Evolutionary conservation across 1,140 invertebrate species (phyloP), one percentile per base, ranked within the genome.

Genomic region (Potamilus streckersoni): DNA sequence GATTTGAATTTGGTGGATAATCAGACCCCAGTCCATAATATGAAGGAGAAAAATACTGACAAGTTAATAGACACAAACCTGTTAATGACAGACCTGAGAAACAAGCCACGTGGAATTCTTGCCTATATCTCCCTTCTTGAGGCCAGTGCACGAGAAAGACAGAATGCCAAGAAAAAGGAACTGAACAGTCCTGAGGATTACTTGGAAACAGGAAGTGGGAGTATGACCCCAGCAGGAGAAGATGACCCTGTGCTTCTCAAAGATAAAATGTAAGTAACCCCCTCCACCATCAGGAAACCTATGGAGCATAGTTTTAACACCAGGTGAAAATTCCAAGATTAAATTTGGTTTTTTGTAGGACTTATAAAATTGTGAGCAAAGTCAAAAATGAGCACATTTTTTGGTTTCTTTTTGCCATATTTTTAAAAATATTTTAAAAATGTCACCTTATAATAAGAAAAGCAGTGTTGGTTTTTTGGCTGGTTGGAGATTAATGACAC

Each of bases 111-210:
- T 38, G 75, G 75, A 27, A 77, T 77, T 72, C 69, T 77, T 23
- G 75, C 75, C 6, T 77, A 77, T 72, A 77, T 77, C 8, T 72
- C 75, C 8, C 27, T 77, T 20, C 65, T 77, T 57, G 75, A 77
- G 64, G 70, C 72, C 56, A 77, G 75, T 68, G 75, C 75, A 55
- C 56, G 69, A 13, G 70, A 77, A 27, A 66, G 75, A 58, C 72
- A 71, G 57, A 71, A 77, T 49, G 58, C 70, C 57, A 56, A 65
- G n/a, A 71, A 71, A 31, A 71, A 71, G 27, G 75, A 77, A 31
- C 23, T 71, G 17, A 70, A 72, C 16, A 68, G 56, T 60, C 27
- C 69, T 17, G 69, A 77, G 15, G 55, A 69, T 74, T 68, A 69
- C 13, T 56, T 68, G 65, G 73, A 74, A 11, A 61, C 58, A 31